phyloP scores from a whole-genome alignment of 2,113 vertebrate species.

The Aspidoscelis tigris region DNA sequence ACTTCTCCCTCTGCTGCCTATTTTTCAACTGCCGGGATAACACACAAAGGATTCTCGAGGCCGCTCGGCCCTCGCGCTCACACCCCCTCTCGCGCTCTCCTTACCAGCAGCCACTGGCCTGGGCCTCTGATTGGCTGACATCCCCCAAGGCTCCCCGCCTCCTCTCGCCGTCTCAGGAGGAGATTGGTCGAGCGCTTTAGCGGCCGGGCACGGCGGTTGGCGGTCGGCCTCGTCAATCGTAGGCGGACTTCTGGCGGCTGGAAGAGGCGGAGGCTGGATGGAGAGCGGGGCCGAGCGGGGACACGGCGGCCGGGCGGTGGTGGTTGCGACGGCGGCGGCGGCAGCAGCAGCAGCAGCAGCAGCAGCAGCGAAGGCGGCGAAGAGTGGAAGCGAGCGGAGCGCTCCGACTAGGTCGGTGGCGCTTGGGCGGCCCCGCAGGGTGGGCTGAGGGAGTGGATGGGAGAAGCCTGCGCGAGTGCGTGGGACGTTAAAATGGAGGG shows the following conservation, averaged over 20 bases:
- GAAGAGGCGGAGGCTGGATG: slow-evolving; percentile 24
- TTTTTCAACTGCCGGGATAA: no score
- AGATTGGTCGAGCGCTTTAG: background rate
- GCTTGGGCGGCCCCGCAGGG: background rate
- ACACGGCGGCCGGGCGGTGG: background rate
- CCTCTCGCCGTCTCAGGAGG: background rate
- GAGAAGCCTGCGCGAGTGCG: no score
- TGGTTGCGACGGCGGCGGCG: background rate
- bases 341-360: background rate
- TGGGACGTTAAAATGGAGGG: no score
- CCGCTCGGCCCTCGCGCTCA: background rate
- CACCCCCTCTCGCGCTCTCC: slow-evolving; percentile 7
- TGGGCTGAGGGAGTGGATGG: background rate
- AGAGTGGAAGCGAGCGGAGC: background rate
- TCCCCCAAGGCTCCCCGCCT: background rate
- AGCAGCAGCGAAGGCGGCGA: slow-evolving; percentile 1
- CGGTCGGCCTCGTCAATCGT: background rate
- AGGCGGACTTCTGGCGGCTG: background rate
- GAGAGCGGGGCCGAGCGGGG: slow-evolving; percentile 37
- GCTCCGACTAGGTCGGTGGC: slow-evolving; percentile 21
- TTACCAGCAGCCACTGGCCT: rapidly evolving
- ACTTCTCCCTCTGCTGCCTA: background rate
- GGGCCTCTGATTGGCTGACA: background rate
- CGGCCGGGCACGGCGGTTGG: slow-evolving; percentile 18
- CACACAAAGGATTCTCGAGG: no score